Conservation (phyloP, 2,797 vertebrate genomes). For the Pogoniulus pusillus region DNA sequence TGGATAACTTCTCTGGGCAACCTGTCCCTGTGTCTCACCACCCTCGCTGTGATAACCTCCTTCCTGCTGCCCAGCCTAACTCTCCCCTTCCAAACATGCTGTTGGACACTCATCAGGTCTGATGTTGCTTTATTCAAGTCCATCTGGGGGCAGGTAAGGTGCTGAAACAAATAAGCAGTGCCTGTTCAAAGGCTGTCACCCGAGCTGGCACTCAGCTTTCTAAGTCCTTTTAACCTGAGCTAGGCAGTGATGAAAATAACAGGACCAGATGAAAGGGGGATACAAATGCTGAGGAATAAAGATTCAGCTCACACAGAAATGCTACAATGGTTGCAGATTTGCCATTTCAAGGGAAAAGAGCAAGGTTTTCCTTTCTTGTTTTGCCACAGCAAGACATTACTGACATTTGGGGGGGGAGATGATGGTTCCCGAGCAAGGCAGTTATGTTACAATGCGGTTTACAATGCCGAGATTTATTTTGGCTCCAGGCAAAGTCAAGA, state of each 20-base stretch:
- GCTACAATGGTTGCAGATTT: slow-evolving; percentile 15
- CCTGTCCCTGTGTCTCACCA: no score
- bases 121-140: neutral
- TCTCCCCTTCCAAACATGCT: neutral
- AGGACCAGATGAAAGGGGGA: neutral
- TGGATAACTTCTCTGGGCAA: no score
- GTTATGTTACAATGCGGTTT: slow-evolving; percentile 79
- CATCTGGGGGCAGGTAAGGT: neutral
- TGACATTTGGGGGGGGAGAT: slow-evolving; percentile 77
- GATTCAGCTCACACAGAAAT: neutral
- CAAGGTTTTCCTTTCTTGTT: slow-evolving; percentile 30
- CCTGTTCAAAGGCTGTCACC: neutral
- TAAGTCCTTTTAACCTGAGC: neutral
- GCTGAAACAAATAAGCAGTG: neutral
- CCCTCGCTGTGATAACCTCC: no score
- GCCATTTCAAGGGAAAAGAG: slow-evolving; percentile 26
- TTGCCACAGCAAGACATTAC: slow-evolving; percentile 63
- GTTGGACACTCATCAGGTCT: neutral
- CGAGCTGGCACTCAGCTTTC: neutral
- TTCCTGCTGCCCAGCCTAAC: no score
- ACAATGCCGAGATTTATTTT: slow-evolving; percentile 83
- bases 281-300: slow-evolving; percentile 16
- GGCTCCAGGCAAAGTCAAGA: slow-evolving; percentile 80
- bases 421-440: slow-evolving; percentile 76
- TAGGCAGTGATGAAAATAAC: neutral